Evolutionary conservation across 2,797 vertebrate genomes (phyloP).

Genomic region (Anomalospiza imberbis): DNA sequence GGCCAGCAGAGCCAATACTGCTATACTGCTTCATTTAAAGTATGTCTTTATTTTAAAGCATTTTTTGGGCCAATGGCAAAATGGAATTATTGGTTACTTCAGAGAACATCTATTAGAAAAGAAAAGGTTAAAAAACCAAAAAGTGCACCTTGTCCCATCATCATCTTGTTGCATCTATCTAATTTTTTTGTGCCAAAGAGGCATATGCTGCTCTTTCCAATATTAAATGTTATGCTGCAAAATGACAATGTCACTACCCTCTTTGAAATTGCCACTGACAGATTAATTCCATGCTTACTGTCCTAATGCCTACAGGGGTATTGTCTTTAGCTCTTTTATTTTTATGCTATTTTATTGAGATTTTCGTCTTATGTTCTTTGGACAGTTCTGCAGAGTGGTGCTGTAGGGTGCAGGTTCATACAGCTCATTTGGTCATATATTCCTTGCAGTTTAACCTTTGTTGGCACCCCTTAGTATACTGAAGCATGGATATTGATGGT

Average conservation of each 20-base stretch:
- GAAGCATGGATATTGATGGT: neutral
- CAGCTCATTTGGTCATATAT: neutral
- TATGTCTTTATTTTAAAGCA: neutral
- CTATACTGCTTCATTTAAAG: neutral
- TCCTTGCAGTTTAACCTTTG: neutral
- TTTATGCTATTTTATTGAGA: neutral
- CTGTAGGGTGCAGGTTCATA: neutral
- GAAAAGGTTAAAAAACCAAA: neutral
- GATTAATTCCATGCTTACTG: neutral
- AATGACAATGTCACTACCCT: neutral
- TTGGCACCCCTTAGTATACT: neutral
- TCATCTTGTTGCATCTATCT: neutral
- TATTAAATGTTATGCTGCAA: neutral
- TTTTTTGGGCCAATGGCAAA: neutral
- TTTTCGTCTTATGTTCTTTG: neutral
- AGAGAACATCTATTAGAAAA: neutral
- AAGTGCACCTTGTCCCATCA: neutral
- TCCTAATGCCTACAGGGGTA: neutral
- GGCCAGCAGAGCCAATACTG: neutral
- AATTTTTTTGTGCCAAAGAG: neutral
- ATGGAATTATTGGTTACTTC: neutral
- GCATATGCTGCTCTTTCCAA: neutral
- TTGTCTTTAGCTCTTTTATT: neutral
- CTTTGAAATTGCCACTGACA: neutral
- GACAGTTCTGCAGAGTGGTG: neutral